phyloP scores from a whole-genome alignment of 2,888 invertebrate genomes.

The Candidula unifasciata region DNA sequence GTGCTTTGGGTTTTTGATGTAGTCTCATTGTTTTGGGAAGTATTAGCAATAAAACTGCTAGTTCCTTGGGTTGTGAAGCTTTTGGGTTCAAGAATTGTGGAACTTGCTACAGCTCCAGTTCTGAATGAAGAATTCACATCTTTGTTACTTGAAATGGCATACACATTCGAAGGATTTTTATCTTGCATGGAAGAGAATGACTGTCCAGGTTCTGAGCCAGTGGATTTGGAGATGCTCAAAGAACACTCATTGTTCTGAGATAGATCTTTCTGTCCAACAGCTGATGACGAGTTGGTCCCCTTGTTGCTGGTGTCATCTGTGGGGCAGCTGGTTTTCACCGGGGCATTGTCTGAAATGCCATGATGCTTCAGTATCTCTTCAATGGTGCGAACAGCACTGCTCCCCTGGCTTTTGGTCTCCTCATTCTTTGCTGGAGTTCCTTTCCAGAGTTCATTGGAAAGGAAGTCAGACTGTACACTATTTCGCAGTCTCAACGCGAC shows the following conservation, averaged over 20 bases:
- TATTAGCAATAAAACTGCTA: background rate
- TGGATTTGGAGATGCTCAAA: background rate
- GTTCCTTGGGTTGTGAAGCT: background rate
- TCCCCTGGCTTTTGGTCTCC: background rate
- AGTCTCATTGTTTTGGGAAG: conserved; percentile 7
- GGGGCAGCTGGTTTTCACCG: background rate
- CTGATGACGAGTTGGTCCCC: background rate
- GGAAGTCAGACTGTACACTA: conserved; percentile 3
- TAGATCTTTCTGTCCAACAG: background rate
- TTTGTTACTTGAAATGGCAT: background rate
- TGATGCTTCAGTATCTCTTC: conserved; percentile 18
- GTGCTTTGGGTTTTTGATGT: background rate
- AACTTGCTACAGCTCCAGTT: background rate
- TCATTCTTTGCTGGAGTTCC: background rate
- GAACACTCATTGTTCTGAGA: conserved; percentile 35
- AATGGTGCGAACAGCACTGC: background rate
- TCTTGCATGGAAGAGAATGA: background rate
- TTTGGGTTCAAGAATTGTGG: background rate
- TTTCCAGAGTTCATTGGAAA: conserved; percentile 2
- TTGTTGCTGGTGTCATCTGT: background rate
- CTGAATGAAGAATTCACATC: background rate
- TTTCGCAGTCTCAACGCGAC: background rate
- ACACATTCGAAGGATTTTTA: background rate
- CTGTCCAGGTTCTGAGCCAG: background rate
- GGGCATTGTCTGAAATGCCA: conserved; percentile 6